These are phyloP conservation scores for Vulpes ferrilata DNA, from an alignment of 2,113 vertebrate species.

Conservation along the genomic window DNA sequence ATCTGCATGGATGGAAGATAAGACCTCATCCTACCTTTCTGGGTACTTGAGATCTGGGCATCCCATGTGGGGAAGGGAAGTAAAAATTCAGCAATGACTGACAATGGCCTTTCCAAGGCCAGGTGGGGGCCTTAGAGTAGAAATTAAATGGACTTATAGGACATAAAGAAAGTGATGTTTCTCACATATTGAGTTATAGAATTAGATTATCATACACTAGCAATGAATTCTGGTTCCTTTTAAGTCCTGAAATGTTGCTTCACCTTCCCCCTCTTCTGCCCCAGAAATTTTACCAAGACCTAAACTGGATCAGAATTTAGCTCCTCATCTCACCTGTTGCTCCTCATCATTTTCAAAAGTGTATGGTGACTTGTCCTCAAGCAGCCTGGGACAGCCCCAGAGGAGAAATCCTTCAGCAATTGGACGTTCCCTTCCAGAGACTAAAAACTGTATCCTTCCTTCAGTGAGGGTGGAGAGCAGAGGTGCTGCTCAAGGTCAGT, in stretches of 20 bases:
- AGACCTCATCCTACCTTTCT: not conserved
- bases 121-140: not conserved
- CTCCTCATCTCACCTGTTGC: not conserved
- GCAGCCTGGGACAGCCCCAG: not conserved
- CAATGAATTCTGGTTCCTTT: not conserved
- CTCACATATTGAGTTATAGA: not conserved
- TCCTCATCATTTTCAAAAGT: not conserved
- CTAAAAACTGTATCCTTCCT: not conserved
- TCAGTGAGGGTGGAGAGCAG: not conserved
- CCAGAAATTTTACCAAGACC: not conserved
- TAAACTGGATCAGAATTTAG: not conserved
- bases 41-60: not conserved
- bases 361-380: not conserved
- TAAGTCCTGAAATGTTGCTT: not conserved
- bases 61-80: not conserved
- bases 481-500: not conserved
- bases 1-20: not conserved
- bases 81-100: not conserved
- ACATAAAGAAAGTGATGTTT: not conserved
- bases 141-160: conserved; percentile 26
- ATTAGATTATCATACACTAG: not conserved
- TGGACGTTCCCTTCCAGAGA: not conserved
- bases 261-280: not conserved
- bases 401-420: not conserved
- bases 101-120: not conserved